phyloP scores from a whole-genome alignment of 2,113 vertebrate genomes.

The Tragelaphus scriptus region DNA sequence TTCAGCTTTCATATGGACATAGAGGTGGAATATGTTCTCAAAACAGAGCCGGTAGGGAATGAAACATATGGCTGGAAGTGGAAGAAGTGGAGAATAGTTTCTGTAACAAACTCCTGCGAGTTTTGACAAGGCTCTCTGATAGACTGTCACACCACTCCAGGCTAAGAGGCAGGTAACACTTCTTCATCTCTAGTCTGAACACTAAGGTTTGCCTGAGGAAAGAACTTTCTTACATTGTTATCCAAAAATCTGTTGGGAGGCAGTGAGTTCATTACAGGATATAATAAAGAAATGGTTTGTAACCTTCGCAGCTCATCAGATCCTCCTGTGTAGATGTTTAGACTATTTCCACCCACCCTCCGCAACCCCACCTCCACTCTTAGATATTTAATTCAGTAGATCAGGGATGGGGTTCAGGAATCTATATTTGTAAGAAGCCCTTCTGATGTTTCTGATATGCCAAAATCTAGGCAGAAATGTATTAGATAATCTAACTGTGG shows the following conservation, averaged over 20 bases:
- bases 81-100: constrained; percentile 46
- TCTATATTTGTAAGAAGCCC: neutral
- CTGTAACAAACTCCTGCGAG: constrained; percentile 17
- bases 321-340: neutral
- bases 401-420: neutral
- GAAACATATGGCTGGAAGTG: constrained; percentile 62
- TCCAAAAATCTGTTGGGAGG: neutral
- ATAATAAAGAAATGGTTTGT: neutral
- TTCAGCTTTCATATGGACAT: constrained; percentile 53
- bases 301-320: neutral
- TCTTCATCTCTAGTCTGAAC: constrained; percentile 5
- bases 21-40: constrained; percentile 46
- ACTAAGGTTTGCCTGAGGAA: constrained; percentile 46
- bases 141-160: constrained; percentile 45
- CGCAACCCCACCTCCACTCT: fast-evolving
- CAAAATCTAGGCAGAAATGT: neutral
- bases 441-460: constrained; percentile 26
- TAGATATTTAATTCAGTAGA: neutral
- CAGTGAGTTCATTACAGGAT: neutral
- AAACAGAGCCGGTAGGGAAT: constrained; percentile 47
- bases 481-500: neutral
- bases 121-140: constrained; percentile 59
- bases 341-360: fast-evolving
- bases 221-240: constrained; percentile 27
- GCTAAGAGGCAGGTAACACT: constrained; percentile 34